Percentiles rank a stretch among this genome's conserved stretches.
Conservation (phyloP, 2,888 invertebrate genomes). For the Apomyelois bistriatella region DNA sequence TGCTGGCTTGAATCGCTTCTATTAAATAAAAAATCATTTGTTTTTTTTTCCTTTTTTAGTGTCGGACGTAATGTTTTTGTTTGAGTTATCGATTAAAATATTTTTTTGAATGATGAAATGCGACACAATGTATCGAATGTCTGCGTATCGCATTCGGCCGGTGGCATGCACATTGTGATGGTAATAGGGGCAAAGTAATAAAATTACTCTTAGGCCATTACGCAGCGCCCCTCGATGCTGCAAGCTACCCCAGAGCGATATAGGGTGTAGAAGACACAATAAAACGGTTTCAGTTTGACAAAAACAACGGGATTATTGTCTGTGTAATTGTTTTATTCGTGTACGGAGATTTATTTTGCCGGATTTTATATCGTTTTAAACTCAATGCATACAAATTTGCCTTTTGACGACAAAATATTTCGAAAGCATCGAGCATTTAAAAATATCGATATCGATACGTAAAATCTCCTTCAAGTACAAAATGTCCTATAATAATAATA, state of each 20-base stretch:
- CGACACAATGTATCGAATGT: slow-evolving; percentile 40
- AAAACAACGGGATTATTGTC: slow-evolving; percentile 63
- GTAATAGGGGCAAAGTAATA: slow-evolving; percentile 79
- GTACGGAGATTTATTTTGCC: slow-evolving; percentile 42
- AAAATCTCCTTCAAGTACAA: no score
- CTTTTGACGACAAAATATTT: slow-evolving; percentile 4
- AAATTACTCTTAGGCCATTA: slow-evolving; percentile 80
- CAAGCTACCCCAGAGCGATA: slow-evolving; percentile 49
- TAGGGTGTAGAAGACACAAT: slow-evolving; percentile 65
- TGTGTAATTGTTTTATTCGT: slow-evolving; percentile 64
- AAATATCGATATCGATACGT: background rate
- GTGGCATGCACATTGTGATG: slow-evolving; percentile 76
- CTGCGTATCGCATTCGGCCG: slow-evolving; percentile 64
- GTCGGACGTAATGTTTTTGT: background rate
- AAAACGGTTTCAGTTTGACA: slow-evolving; percentile 61
- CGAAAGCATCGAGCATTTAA: no score
- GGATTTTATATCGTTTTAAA: slow-evolving; percentile 25
- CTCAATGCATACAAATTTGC: slow-evolving; percentile 24
- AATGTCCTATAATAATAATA: no score
- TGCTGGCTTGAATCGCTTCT: slow-evolving; percentile 28
- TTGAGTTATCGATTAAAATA: slow-evolving; percentile 19
- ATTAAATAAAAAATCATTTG: background rate
- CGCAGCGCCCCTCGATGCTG: slow-evolving; percentile 58
- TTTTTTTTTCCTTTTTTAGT: slow-evolving; percentile 1
- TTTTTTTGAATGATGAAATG: slow-evolving; percentile 15